Percentiles rank a stretch among this genome's conserved stretches.
Conservation (phyloP, 30 jellyfish, hydroid and myxozoan genomes). For the Pseudorhiza aurosa region DNA sequence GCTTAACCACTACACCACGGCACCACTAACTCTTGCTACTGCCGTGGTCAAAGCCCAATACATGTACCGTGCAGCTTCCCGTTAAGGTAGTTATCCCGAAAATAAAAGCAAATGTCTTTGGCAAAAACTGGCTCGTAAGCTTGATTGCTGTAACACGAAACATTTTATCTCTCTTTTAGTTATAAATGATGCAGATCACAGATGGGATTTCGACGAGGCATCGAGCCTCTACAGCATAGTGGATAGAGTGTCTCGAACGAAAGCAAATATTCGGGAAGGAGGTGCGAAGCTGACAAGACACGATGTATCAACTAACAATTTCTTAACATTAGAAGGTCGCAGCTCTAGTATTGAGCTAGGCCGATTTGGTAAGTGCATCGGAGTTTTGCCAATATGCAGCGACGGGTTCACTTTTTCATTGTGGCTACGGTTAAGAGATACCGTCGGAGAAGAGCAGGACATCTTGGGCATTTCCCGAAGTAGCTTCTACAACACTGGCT, state of each 20-base stretch:
- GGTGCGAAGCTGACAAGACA: conserved; percentile 63
- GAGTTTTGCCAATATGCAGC: conserved; percentile 27
- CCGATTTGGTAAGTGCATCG: conserved; percentile 48
- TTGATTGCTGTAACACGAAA: no score
- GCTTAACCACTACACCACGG: no score
- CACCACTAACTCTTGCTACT: no score
- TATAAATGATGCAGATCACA: conserved; percentile 22
- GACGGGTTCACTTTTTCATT: conserved; percentile 58
- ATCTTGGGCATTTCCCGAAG: conserved; percentile 27
- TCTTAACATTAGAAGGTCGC: conserved; percentile 48
- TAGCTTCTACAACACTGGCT: conserved; percentile 13
- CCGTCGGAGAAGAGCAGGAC: conserved; percentile 23
- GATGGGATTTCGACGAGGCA: conserved; percentile 73
- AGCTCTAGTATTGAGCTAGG: conserved; percentile 73
- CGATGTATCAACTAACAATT: conserved; percentile 38
- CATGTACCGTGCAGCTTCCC: no score
- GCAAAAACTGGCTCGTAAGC: no score
- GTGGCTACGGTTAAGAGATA: conserved; percentile 60
- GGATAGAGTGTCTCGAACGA: conserved; percentile 45
- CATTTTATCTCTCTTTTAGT: conserved; percentile 45
- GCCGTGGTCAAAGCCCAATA: no score
- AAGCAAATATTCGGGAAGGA: conserved; percentile 43
- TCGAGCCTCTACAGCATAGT: conserved; percentile 51
- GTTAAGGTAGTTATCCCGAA: no score
- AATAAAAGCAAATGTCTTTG: no score